These are phyloP conservation scores for Cisticola juncidis DNA, from an alignment of 2,113 vertebrate species.

Conservation along the genomic window DNA sequence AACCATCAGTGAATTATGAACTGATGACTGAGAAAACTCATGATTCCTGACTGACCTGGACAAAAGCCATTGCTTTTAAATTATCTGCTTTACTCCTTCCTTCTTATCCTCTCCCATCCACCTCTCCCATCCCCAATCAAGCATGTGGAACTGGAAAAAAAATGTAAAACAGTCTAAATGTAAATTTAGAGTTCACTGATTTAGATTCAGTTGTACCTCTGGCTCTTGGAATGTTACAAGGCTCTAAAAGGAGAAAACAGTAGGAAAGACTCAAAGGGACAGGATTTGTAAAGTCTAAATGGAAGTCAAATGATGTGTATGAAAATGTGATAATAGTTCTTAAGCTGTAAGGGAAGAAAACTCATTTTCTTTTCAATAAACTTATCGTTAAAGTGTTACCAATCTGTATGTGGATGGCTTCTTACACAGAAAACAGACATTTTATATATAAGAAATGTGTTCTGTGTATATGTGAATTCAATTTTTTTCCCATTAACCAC, in stretches of 20 bases:
- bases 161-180: not conserved
- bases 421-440: not conserved
- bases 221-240: not conserved
- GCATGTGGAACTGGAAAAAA: not conserved
- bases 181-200: not conserved
- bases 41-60: not conserved
- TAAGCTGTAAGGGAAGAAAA: not conserved
- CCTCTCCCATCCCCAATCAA: not conserved
- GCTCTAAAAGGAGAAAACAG: not conserved
- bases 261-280: not conserved
- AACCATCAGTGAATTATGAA: not conserved
- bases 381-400: not conserved
- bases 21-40: not conserved
- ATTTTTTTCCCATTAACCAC: not conserved
- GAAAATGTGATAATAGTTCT: not conserved
- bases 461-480: not conserved
- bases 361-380: not conserved
- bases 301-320: not conserved
- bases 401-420: not conserved
- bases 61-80: not conserved
- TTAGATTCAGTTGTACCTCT: not conserved
- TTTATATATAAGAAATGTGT: not conserved
- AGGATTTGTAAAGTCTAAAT: not conserved
- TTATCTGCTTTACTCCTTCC: not conserved
- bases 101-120: not conserved